phyloP scores from a whole-genome alignment of 2,113 vertebrate genomes.

The Hydrolagus affinis region DNA sequence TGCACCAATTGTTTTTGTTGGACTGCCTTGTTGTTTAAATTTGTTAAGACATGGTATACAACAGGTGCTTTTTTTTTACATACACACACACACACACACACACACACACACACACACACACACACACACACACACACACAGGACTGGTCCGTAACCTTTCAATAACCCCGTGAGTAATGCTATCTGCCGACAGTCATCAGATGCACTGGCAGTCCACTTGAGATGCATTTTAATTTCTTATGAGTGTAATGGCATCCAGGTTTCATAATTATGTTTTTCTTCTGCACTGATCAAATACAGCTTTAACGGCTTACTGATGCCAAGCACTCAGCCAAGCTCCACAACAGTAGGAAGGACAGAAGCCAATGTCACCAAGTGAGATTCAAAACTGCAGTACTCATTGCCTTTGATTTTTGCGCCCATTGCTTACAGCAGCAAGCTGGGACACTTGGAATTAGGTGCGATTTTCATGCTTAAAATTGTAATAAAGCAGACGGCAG shows the following conservation, averaged over 20 bases:
- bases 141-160: conserved; percentile 46
- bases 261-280: conserved; percentile 66
- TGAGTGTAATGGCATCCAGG: conserved; percentile 61
- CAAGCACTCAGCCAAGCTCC: conserved; percentile 48
- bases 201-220: conserved; percentile 47
- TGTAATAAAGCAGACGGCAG: background rate
- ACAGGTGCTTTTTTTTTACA: conserved; percentile 36
- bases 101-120: too few species aligned
- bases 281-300: conserved; percentile 62
- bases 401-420: background rate
- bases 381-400: background rate
- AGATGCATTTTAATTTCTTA: conserved; percentile 61
- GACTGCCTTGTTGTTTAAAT: background rate
- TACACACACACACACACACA: too few species aligned
- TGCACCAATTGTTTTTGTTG: background rate
- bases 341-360: background rate
- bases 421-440: background rate
- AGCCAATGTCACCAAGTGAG: conserved; percentile 9
- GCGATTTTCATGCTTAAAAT: background rate
- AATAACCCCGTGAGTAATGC: conserved; percentile 48
- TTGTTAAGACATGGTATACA: background rate
- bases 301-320: conserved; percentile 59
- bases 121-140: too few species aligned
- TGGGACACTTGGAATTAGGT: background rate
- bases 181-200: conserved; percentile 42